Evolutionary conservation across 2,113 vertebrate species (phyloP).

Genomic region (Scortum barcoo): DNA sequence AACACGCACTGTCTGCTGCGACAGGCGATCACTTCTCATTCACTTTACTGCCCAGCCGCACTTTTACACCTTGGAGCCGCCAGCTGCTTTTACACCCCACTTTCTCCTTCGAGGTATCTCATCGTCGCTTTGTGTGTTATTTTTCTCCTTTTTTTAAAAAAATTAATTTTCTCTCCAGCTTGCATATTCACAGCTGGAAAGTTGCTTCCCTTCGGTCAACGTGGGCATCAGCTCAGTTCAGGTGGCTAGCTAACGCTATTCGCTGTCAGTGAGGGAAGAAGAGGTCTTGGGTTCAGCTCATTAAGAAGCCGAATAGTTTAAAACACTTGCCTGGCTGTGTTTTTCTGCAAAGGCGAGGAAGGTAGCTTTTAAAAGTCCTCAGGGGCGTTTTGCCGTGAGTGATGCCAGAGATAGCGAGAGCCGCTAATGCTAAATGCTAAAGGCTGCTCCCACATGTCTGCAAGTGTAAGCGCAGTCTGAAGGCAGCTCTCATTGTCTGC

Average conservation of each 20-base stretch:
- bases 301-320: neutral
- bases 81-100: neutral
- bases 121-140: too few relatives aligned
- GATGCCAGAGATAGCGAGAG: neutral
- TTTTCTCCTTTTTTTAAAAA: neutral
- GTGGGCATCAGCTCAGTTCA: conserved; percentile 62
- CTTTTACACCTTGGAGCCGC: conserved; percentile 46
- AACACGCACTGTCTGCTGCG: conserved; percentile 56
- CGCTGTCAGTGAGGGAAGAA: neutral
- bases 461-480: neutral
- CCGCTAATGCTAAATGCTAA: conserved; percentile 77
- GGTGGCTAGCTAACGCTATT: conserved; percentile 40
- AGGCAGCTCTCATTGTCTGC: neutral
- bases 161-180: too few relatives aligned
- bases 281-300: neutral
- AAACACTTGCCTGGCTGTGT: accelerated
- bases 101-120: conserved; percentile 50
- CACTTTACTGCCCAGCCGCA: neutral
- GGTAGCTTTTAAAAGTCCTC: neutral
- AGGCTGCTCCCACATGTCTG: conserved; percentile 62
- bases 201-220: conserved; percentile 63
- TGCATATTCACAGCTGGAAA: conserved; percentile 54
- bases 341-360: accelerated
- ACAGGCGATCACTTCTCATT: conserved; percentile 41
- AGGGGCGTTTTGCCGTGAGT: neutral